Conservation (phyloP, 2,113 vertebrate genomes). For the Dipodomys spectabilis region DNA sequence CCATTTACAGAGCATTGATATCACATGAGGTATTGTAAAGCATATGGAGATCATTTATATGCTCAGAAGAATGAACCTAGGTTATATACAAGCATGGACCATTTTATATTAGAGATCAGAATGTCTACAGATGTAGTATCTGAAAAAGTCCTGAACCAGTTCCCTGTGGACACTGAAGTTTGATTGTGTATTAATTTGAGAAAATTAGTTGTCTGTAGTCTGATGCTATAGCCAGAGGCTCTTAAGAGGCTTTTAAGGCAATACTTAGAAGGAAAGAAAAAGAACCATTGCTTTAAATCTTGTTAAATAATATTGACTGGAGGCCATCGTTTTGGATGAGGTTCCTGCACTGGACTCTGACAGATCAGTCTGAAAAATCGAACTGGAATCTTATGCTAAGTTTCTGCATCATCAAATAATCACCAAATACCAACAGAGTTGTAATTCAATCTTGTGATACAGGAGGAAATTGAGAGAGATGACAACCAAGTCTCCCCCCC, state of each 20-base stretch:
- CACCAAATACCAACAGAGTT: not conserved
- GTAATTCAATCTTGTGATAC: not conserved
- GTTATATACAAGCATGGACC: not conserved
- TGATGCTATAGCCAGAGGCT: not conserved
- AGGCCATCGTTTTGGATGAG: not conserved
- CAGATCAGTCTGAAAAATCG: not conserved
- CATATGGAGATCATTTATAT: not conserved
- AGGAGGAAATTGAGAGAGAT: not conserved
- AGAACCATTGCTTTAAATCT: conserved; percentile 20
- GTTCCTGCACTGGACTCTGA: not conserved
- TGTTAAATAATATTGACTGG: conserved; percentile 22
- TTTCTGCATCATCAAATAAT: not conserved
- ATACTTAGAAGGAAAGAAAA: not conserved
- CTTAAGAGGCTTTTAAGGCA: conserved; percentile 8
- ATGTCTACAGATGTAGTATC: not conserved
- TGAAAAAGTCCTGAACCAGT: not conserved
- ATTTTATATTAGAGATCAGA: not conserved
- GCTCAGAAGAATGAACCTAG: not conserved
- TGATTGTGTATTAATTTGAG: not conserved
- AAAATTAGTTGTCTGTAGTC: not conserved
- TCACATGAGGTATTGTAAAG: not conserved
- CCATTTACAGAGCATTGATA: not conserved
- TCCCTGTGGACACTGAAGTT: not conserved
- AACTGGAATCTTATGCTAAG: not conserved
- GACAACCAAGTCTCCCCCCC: not conserved